Percentiles rank a stretch among this genome's conserved stretches.
phyloP scores from a whole-genome alignment of 2,888 invertebrate genomes.

The Amiota communis region DNA sequence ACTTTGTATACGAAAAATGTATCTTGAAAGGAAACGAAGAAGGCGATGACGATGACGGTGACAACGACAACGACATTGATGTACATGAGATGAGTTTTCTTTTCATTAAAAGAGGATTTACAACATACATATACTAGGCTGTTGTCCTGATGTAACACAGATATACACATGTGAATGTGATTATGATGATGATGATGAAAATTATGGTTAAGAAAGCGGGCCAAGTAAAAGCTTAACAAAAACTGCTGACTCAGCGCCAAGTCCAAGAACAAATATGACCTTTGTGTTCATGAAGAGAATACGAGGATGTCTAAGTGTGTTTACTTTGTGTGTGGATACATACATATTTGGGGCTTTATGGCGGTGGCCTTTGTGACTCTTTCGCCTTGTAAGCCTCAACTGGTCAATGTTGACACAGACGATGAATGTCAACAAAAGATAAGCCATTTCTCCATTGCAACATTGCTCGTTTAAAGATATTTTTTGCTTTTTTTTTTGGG shows the following conservation, averaged over 20 bases:
- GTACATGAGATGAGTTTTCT: slow-evolving; percentile 61
- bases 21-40: too few relatives aligned
- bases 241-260: slow-evolving; percentile 14
- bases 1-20: slow-evolving; percentile 1
- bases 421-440: slow-evolving; percentile 65
- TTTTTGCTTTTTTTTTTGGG: too few relatives aligned
- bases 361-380: neutral
- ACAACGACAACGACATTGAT: slow-evolving; percentile 24
- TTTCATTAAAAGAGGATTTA: slow-evolving; percentile 67
- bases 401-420: slow-evolving; percentile 68
- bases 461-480: too few relatives aligned
- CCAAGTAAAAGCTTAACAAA: neutral
- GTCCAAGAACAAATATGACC: slow-evolving; percentile 5
- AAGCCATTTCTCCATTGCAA: slow-evolving; percentile 52
- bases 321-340: slow-evolving; percentile 24
- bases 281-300: neutral
- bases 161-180: slow-evolving; percentile 38
- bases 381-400: slow-evolving; percentile 36
- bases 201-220: slow-evolving; percentile 42
- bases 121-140: slow-evolving; percentile 45
- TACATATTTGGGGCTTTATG: slow-evolving; percentile 35
- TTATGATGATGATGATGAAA: slow-evolving; percentile 24
- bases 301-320: slow-evolving; percentile 20
- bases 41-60: too few relatives aligned
- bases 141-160: slow-evolving; percentile 37